Evolutionary conservation across 2,113 vertebrate species (phyloP).

Genomic region (Phrynosoma blainvillii): DNA sequence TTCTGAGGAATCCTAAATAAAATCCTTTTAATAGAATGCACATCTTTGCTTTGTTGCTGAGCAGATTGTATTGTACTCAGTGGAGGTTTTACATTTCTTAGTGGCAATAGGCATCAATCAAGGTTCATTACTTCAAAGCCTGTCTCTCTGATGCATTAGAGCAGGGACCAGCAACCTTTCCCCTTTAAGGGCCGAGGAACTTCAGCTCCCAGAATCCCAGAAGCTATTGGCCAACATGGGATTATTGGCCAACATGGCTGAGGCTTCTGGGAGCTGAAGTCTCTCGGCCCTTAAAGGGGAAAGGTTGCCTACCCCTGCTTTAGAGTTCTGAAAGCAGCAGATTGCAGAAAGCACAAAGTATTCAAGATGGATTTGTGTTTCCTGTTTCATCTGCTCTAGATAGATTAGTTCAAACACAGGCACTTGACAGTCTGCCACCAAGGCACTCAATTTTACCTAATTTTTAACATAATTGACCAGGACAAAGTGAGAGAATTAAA

Average conservation of each 20-base stretch:
- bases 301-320: too few relatives aligned
- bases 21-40: not conserved
- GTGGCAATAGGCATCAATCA: slow-evolving; percentile 1
- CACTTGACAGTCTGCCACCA: slow-evolving; percentile 16
- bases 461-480: slow-evolving; percentile 17
- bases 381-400: slow-evolving; percentile 7
- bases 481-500: not conserved
- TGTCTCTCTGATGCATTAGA: not conserved
- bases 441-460: slow-evolving; percentile 44
- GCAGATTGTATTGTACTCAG: slow-evolving; percentile 32
- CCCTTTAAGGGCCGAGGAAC: too few relatives aligned
- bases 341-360: not conserved
- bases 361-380: slow-evolving; percentile 27
- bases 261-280: too few relatives aligned
- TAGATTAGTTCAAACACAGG: not conserved
- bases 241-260: too few relatives aligned
- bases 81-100: slow-evolving; percentile 23
- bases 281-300: too few relatives aligned
- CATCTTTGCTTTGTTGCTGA: not conserved
- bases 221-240: too few relatives aligned
- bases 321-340: not conserved
- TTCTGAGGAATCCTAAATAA: too few relatives aligned
- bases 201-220: too few relatives aligned
- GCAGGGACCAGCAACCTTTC: too few relatives aligned
- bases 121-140: slow-evolving; percentile 24